phyloP scores from a whole-genome alignment of 1,140 invertebrate species.

The Brachionus asplanchnoidis region DNA sequence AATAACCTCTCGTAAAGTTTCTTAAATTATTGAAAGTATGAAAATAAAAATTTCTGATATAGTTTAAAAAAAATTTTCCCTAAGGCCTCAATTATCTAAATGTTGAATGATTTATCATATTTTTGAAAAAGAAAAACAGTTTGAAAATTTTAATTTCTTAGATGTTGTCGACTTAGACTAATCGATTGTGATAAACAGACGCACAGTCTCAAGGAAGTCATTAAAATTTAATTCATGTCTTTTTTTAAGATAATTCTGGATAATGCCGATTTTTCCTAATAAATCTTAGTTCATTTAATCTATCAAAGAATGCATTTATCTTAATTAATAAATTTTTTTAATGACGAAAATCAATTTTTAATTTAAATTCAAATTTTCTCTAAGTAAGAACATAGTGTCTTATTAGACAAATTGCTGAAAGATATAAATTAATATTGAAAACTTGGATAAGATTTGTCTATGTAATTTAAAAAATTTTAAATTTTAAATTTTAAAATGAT shows the following conservation, averaged over 20 bases:
- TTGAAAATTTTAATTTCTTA: not conserved
- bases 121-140: too few species aligned
- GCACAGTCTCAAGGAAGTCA: not conserved
- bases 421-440: not conserved
- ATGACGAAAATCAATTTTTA: not conserved
- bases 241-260: not conserved
- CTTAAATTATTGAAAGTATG: too few species aligned
- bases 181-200: not conserved
- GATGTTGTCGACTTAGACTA: not conserved
- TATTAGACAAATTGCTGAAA: not conserved
- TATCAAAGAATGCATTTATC: too few species aligned
- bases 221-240: not conserved
- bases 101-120: too few species aligned
- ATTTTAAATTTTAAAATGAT: too few species aligned
- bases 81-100: too few species aligned
- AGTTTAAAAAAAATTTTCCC: too few species aligned
- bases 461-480: too few species aligned
- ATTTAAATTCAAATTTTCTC: not conserved
- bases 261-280: not conserved
- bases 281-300: not conserved
- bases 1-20: not conserved
- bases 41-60: too few species aligned
- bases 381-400: too few species aligned
- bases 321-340: too few species aligned
- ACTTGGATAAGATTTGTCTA: not conserved